Evolutionary conservation across 2,797 vertebrate species (phyloP).

Genomic region (Carcharodon carcharias): DNA sequence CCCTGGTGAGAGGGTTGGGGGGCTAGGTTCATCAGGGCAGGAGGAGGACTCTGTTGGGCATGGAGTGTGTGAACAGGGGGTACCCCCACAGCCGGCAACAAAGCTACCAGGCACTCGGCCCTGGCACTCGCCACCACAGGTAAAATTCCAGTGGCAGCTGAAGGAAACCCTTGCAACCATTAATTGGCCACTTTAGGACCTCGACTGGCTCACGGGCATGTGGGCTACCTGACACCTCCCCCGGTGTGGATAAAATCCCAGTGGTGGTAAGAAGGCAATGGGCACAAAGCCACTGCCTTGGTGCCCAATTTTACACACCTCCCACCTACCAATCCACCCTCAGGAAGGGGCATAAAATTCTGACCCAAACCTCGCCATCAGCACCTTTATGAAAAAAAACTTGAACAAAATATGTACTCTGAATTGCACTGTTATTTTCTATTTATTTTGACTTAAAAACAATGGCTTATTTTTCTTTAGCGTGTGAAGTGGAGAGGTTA

Average conservation of each 20-base stretch:
- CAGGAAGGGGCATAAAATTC: not conserved
- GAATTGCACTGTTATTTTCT: not conserved
- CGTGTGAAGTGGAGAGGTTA: not conserved
- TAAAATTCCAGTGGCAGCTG: no score
- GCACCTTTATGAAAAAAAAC: not conserved
- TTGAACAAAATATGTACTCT: not conserved
- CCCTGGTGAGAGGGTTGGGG: not conserved
- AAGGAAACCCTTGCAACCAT: not conserved
- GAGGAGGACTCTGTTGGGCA: no score
- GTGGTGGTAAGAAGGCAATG: not conserved
- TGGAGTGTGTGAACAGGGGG: not conserved
- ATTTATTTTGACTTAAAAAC: not conserved
- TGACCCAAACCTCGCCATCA: not conserved
- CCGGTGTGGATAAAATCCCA: not conserved
- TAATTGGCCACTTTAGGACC: not conserved
- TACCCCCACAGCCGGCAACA: not conserved
- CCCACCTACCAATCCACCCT: no score
- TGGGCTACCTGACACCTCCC: no score
- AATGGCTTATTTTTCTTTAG: not conserved
- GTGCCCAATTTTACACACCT: no score
- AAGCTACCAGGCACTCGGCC: not conserved
- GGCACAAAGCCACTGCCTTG: not conserved
- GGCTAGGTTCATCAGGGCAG: not conserved
- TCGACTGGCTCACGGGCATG: no score
- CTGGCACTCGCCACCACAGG: not conserved